Conservation (phyloP, 1,140 invertebrate genomes). For the Drosophila cardini region DNA sequence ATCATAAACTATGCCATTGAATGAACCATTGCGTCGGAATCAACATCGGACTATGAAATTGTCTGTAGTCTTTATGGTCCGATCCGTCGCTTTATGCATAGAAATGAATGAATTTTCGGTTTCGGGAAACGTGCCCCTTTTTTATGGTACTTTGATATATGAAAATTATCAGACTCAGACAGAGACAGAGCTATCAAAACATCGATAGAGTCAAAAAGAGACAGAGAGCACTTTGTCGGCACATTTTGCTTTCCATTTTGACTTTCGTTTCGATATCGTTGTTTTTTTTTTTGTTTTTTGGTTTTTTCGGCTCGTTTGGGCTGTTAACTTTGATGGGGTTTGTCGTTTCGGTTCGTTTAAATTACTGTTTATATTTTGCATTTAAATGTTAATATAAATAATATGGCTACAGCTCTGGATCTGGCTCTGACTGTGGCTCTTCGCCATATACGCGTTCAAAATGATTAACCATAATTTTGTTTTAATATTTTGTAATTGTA, state of each 20-base stretch:
- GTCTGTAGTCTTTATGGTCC: conserved; percentile 71
- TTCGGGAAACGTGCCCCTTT: conserved; percentile 66
- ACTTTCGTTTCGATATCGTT: conserved; percentile 37
- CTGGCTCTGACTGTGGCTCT: neutral
- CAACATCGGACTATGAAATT: conserved; percentile 62
- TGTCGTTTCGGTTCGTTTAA: conserved; percentile 48
- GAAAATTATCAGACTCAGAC: conserved; percentile 63
- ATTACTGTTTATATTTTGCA: conserved; percentile 72
- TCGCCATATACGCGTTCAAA: conserved; percentile 50
- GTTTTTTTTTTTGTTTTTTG: no score
- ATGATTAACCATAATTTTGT: conserved; percentile 74
- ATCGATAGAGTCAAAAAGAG: conserved; percentile 2
- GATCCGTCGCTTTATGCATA: conserved; percentile 59
- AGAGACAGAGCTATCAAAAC: neutral
- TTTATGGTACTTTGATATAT: conserved; percentile 79
- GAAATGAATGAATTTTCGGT: conserved; percentile 63
- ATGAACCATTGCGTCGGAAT: conserved; percentile 26
- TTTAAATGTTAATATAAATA: conserved; percentile 60
- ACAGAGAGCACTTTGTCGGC: conserved; percentile 65
- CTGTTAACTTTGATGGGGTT: conserved; percentile 46
- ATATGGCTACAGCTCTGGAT: conserved; percentile 12
- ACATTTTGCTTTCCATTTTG: conserved; percentile 63
- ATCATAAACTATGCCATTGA: conserved; percentile 74
- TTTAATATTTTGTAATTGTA: conserved; percentile 83
- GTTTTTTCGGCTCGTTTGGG: conserved; percentile 36